Conservation (phyloP, 2,888 invertebrate genomes). For the Spisula subtruncata region DNA sequence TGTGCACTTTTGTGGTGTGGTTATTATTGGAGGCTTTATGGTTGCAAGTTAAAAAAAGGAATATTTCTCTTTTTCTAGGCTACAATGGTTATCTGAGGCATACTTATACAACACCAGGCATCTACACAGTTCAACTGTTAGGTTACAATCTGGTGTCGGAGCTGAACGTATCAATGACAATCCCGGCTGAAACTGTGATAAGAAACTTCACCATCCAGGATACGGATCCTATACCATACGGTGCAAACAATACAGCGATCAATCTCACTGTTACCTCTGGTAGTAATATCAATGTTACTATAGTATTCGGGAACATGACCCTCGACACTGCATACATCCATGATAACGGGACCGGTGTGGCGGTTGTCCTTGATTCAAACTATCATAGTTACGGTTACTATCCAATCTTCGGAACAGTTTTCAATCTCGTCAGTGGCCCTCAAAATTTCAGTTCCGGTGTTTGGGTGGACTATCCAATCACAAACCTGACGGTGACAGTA, state of each 20-base stretch:
- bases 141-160: slow-evolving; percentile 58
- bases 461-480: slow-evolving; percentile 70
- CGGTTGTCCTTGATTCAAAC: slow-evolving; percentile 42
- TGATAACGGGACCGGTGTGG: slow-evolving; percentile 48
- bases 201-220: slow-evolving; percentile 54
- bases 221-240: slow-evolving; percentile 61
- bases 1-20: no score
- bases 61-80: slow-evolving; percentile 22
- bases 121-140: slow-evolving; percentile 40
- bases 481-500: slow-evolving; percentile 47
- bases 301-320: slow-evolving; percentile 53
- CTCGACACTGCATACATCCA: slow-evolving; percentile 53
- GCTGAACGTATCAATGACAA: slow-evolving; percentile 30
- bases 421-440: slow-evolving; percentile 57
- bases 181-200: slow-evolving; percentile 49
- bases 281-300: slow-evolving; percentile 50
- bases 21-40: no score
- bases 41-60: no score
- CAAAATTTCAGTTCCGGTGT: slow-evolving; percentile 54
- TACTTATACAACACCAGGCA: slow-evolving; percentile 47
- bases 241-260: slow-evolving; percentile 42
- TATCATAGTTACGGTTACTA: slow-evolving; percentile 55
- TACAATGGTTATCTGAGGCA: slow-evolving; percentile 58
- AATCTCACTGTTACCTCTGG: slow-evolving; percentile 56
- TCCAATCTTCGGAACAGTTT: slow-evolving; percentile 53